A percentile compares a stretch with the other conserved stretches of the same genome.
phyloP scores from a whole-genome alignment of 2,113 vertebrate genomes.

The Collichthys lucidus region DNA sequence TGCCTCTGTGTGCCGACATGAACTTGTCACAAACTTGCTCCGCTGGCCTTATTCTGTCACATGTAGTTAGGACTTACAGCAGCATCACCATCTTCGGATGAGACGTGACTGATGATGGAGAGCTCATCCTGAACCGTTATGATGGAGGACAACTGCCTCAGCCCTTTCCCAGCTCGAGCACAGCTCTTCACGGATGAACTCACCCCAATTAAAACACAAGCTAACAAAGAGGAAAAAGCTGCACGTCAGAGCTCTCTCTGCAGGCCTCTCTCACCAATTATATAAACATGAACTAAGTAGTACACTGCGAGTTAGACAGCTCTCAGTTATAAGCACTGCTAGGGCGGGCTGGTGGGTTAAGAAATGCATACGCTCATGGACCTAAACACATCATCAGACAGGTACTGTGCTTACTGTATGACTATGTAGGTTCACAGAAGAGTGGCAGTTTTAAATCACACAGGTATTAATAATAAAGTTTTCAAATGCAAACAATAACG shows the following conservation, averaged over 20 bases:
- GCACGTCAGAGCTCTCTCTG: slow-evolving; percentile 4
- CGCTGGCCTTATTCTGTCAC: slow-evolving; percentile 50
- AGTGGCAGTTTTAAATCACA: background rate
- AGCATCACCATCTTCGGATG: slow-evolving; percentile 11
- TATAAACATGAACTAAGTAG: background rate
- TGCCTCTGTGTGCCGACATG: background rate
- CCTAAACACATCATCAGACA: background rate
- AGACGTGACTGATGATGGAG: slow-evolving; percentile 11
- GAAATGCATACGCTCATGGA: background rate
- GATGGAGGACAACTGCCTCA: slow-evolving; percentile 23
- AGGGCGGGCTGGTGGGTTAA: background rate
- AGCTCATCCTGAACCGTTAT: slow-evolving; percentile 15
- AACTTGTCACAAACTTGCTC: background rate
- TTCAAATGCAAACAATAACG: background rate
- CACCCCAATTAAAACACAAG: slow-evolving; percentile 65
- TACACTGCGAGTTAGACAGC: background rate
- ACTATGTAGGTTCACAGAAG: background rate
- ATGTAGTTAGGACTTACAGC: slow-evolving; percentile 17
- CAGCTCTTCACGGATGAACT: slow-evolving; percentile 56
- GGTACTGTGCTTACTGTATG: background rate
- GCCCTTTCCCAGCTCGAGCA: slow-evolving; percentile 40
- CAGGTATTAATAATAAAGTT: too few relatives aligned
- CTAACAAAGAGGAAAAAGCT: slow-evolving; percentile 31
- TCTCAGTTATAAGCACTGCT: background rate
- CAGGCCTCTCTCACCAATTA: slow-evolving; percentile 24